These are phyloP conservation scores for Drosophila miranda DNA, from an alignment of 1,140 invertebrate genomes.

Conservation along the genomic window DNA sequence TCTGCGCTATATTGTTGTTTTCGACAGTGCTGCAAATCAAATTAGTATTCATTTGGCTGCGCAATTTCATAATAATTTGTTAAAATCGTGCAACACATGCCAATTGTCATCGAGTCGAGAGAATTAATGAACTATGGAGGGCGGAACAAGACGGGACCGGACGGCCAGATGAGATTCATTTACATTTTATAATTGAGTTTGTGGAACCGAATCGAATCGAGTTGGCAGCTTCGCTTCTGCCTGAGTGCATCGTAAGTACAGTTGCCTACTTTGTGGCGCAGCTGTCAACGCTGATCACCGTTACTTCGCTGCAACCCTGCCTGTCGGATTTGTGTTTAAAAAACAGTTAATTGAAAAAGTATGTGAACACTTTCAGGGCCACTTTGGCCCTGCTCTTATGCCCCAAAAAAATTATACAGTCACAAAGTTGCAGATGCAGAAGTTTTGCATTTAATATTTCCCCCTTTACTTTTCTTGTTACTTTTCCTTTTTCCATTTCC, in stretches of 20 bases:
- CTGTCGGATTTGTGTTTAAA: slow-evolving; percentile 8
- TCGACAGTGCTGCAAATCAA: slow-evolving; percentile 20
- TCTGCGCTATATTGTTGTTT: slow-evolving; percentile 7
- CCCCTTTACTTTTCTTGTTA: not conserved
- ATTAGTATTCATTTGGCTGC: slow-evolving; percentile 15
- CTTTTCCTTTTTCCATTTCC: slow-evolving; percentile 1
- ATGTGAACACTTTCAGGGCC: not conserved
- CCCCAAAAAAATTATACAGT: too few relatives aligned
- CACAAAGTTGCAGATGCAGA: not conserved
- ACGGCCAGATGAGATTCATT: slow-evolving; percentile 15
- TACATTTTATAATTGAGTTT: slow-evolving; percentile 42
- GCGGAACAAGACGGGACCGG: too few relatives aligned
- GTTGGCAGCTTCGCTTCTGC: not conserved
- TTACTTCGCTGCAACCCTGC: not conserved
- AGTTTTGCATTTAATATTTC: slow-evolving; percentile 5
- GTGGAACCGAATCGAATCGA: slow-evolving; percentile 1
- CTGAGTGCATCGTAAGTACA: not conserved
- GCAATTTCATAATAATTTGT: slow-evolving; percentile 28
- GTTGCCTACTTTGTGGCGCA: slow-evolving; percentile 3
- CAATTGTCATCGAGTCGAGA: slow-evolving; percentile 7
- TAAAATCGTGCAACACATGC: slow-evolving; percentile 7
- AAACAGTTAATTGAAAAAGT: slow-evolving; percentile 15
- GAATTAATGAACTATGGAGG: slow-evolving; percentile 5
- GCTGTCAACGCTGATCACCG: not conserved
- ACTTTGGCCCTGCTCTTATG: too few relatives aligned